Conservation (phyloP, 1,140 invertebrate species). For the Schlechtendalia chinensis region DNA sequence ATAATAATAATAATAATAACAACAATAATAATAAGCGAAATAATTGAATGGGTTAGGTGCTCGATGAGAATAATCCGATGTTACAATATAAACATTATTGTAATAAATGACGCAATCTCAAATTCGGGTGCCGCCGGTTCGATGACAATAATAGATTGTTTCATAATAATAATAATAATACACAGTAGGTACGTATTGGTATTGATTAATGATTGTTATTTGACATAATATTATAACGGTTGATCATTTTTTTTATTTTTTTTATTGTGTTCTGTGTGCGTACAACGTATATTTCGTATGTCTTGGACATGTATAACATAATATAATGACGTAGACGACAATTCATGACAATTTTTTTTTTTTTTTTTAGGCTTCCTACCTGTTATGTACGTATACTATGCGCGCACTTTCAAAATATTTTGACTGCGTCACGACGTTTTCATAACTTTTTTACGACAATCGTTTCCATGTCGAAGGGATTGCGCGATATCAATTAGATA, state of each 20-base stretch:
- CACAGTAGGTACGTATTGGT: too few relatives aligned
- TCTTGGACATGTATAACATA: not conserved
- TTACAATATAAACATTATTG: conserved; percentile 11
- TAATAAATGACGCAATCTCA: conserved; percentile 28
- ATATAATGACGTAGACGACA: not conserved
- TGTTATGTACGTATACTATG: too few relatives aligned
- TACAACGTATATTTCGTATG: not conserved
- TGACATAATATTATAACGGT: too few relatives aligned
- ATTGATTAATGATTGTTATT: too few relatives aligned
- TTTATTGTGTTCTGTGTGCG: too few relatives aligned
- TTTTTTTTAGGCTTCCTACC: not conserved
- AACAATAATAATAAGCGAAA: conserved; percentile 12
- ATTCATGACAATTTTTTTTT: not conserved
- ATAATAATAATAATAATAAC: too few relatives aligned
- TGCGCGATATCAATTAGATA: not conserved
- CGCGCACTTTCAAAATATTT: not conserved
- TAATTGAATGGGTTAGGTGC: not conserved
- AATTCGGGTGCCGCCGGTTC: not conserved
- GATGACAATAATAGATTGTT: conserved; percentile 19
- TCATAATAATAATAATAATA: conserved; percentile 27
- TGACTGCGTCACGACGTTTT: not conserved
- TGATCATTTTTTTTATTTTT: too few relatives aligned
- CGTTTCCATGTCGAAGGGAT: not conserved
- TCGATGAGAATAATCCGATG: not conserved
- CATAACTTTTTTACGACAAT: not conserved